Percentiles rank a stretch among this genome's conserved stretches.
These are phyloP conservation scores for Hirundo rustica DNA, from an alignment of 2,797 vertebrate genomes.

Conservation along the genomic window DNA sequence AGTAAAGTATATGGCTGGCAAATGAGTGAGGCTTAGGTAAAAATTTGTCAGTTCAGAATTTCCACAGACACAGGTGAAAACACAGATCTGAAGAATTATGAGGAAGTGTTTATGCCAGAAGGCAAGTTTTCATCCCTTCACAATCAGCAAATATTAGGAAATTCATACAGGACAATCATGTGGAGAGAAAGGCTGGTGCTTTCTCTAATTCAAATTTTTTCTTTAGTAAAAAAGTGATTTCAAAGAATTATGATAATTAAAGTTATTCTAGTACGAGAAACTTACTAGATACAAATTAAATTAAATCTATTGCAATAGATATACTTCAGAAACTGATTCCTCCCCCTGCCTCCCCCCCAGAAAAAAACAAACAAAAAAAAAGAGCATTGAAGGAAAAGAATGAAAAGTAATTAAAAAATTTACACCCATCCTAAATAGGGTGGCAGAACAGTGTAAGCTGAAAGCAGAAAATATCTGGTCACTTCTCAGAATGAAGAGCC, in stretches of 20 bases:
- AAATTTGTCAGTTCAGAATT: conserved; percentile 5
- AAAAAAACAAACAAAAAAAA: background rate
- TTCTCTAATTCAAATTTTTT: background rate
- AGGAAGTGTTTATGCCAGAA: background rate
- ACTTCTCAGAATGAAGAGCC: background rate
- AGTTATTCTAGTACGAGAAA: background rate
- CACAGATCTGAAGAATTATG: background rate
- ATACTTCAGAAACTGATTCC: background rate
- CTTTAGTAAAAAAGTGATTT: background rate
- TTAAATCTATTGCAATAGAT: background rate
- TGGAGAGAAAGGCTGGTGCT: background rate
- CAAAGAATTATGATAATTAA: background rate
- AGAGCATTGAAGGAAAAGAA: background rate
- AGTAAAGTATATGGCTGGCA: background rate
- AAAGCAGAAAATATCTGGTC: background rate
- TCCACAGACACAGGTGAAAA: background rate
- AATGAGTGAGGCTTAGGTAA: background rate
- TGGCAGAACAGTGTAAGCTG: background rate
- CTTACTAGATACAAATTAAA: background rate
- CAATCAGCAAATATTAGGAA: background rate
- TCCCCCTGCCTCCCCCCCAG: too few relatives aligned
- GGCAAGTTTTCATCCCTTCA: background rate
- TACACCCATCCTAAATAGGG: background rate
- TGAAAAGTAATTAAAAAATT: background rate
- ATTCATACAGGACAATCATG: background rate